Evolutionary conservation across 2,113 vertebrate species (phyloP).

Genomic region (Guaruba guarouba): DNA sequence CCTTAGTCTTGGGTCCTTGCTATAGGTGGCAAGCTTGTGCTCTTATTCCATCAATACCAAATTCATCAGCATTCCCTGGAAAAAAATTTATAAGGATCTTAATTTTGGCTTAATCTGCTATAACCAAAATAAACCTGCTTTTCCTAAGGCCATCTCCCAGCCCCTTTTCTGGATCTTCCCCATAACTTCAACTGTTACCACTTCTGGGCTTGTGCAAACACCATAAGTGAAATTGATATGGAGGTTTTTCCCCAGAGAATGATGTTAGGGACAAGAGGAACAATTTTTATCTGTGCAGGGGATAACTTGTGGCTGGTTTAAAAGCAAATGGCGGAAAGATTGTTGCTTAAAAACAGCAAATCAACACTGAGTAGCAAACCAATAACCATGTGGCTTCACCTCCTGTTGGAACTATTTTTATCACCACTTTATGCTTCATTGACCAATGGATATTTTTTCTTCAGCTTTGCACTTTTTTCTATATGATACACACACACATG

Average conservation of each 20-base stretch:
- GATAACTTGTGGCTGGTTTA: background rate
- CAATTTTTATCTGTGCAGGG: background rate
- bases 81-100: background rate
- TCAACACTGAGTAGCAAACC: background rate
- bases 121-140: background rate
- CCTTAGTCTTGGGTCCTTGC: background rate
- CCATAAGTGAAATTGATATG: background rate
- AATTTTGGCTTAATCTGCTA: background rate
- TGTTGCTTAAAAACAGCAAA: background rate
- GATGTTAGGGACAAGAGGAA: background rate
- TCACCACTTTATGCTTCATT: constrained; percentile 66
- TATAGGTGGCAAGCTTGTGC: background rate
- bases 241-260: background rate
- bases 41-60: background rate
- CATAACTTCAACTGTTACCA: background rate
- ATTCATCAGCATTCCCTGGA: background rate
- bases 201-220: background rate
- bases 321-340: background rate
- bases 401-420: constrained; percentile 70
- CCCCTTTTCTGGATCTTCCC: background rate
- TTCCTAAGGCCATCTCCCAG: background rate
- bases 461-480: constrained; percentile 66
- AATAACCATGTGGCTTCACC: constrained; percentile 27
- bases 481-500: background rate
- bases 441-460: constrained; percentile 69